A percentile compares a stretch with the other conserved stretches of the same genome.
These are phyloP conservation scores for Phoenicopterus ruber DNA, from an alignment of 2,113 vertebrate genomes.

Conservation along the genomic window DNA sequence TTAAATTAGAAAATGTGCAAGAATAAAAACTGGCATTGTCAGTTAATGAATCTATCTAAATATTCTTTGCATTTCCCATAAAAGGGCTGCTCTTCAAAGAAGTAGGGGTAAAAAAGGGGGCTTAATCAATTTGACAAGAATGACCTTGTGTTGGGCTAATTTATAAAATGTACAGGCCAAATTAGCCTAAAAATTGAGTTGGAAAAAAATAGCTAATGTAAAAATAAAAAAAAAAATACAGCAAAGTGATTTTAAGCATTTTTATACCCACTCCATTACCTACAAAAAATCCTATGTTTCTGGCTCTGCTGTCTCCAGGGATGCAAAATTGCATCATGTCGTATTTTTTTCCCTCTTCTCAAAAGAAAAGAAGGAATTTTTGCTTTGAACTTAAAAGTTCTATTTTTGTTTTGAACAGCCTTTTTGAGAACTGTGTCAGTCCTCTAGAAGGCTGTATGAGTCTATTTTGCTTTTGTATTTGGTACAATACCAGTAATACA, in stretches of 20 bases:
- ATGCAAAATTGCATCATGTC: neutral
- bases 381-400: neutral
- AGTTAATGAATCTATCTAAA: neutral
- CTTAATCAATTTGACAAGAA: no score
- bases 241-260: neutral
- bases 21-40: neutral
- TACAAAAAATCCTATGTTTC: neutral
- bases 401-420: neutral
- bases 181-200: neutral
- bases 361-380: neutral
- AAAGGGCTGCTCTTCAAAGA: neutral
- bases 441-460: neutral
- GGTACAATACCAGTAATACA: neutral
- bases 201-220: neutral
- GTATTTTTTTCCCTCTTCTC: neutral
- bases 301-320: neutral
- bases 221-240: neutral
- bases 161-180: neutral
- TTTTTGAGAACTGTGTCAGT: neutral
- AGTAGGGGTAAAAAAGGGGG: no score
- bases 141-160: neutral
- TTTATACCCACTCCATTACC: neutral
- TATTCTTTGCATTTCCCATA: neutral
- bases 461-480: neutral
- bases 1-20: neutral